Percentiles rank a stretch among this genome's conserved stretches.
Conservation (phyloP, 2,113 vertebrate genomes). For the Eidolon helvum region DNA sequence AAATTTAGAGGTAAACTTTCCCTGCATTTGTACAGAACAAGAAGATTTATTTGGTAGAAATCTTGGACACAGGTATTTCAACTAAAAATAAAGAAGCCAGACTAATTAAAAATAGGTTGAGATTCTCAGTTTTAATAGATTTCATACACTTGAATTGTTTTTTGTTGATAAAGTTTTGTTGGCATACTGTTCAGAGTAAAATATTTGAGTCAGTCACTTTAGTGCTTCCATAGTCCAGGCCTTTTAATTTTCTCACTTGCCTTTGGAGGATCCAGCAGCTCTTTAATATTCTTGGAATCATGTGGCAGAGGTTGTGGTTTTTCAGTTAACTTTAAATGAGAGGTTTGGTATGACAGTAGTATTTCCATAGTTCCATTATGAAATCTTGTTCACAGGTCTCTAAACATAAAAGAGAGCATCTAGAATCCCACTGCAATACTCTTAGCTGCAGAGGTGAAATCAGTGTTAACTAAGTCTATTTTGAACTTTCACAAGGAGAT, state of each 20-base stretch:
- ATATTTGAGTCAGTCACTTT: background rate
- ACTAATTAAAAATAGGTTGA: background rate
- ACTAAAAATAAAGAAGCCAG: background rate
- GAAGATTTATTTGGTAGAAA: constrained; percentile 1
- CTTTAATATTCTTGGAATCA: background rate
- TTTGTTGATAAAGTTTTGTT: background rate
- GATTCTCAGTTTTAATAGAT: background rate
- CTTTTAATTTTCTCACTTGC: background rate
- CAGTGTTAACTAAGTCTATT: background rate
- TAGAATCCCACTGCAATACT: background rate
- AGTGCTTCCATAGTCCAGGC: background rate
- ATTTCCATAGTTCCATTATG: background rate
- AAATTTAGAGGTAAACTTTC: background rate
- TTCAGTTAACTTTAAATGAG: background rate
- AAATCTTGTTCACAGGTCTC: background rate
- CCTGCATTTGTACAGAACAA: background rate
- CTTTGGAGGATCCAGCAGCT: background rate
- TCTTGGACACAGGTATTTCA: background rate
- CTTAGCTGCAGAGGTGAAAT: background rate
- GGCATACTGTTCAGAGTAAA: background rate
- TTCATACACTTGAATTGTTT: background rate
- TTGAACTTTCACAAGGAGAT: background rate
- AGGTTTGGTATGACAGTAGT: background rate
- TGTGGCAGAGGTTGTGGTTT: background rate
- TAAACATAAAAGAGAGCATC: background rate